phyloP scores from a whole-genome alignment of 1,140 invertebrate species.

The Ceratina calcarata region DNA sequence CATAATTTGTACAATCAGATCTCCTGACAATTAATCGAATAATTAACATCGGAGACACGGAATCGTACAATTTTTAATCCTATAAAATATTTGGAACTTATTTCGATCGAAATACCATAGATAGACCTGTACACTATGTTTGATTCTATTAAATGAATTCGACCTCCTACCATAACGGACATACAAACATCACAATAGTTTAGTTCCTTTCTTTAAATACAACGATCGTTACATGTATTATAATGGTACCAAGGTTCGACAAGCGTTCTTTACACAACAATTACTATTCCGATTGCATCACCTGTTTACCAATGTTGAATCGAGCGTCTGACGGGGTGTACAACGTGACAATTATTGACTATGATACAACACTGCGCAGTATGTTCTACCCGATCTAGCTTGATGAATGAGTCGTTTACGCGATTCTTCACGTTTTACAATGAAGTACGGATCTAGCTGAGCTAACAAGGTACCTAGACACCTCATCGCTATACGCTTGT shows the following conservation, averaged over 20 bases:
- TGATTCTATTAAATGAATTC: conserved; percentile 2
- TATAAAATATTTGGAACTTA: not conserved
- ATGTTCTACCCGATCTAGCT: not conserved
- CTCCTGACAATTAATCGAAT: not conserved
- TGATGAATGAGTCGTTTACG: not conserved
- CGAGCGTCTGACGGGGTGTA: not conserved
- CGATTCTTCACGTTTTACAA: conserved; percentile 32
- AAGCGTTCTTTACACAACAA: conserved; percentile 40
- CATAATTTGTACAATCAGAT: conserved; percentile 12
- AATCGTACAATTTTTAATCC: too few relatives aligned
- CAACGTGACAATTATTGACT: not conserved
- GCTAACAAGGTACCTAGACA: conserved; percentile 49
- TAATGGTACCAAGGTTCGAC: conserved; percentile 50
- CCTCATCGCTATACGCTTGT: conserved; percentile 22
- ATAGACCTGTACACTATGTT: conserved; percentile 1
- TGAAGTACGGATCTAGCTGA: conserved; percentile 52
- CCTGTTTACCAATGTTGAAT: too few relatives aligned
- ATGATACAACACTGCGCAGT: not conserved
- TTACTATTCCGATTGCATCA: not conserved
- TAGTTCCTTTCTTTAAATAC: conserved; percentile 20
- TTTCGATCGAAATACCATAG: not conserved
- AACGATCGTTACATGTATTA: conserved; percentile 40
- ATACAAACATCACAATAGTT: conserved; percentile 51
- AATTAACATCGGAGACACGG: not conserved
- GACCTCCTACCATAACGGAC: conserved; percentile 44